Evolutionary conservation across 2,113 vertebrate genomes (phyloP).

Genomic region (Crotalus horridus): DNA sequence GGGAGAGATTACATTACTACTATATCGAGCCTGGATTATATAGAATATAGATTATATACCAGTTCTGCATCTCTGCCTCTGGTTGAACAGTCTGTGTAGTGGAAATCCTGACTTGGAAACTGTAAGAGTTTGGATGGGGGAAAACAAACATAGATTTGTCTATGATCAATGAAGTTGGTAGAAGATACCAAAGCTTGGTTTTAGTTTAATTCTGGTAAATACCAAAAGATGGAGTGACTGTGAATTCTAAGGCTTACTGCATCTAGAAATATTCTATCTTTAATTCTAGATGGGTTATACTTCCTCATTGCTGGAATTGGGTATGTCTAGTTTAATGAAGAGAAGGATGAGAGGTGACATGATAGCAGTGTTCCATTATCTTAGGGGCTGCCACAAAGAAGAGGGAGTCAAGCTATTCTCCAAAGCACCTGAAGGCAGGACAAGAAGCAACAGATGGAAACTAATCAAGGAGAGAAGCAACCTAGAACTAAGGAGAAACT

Average conservation of each 20-base stretch:
- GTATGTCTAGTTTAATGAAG: too few species aligned
- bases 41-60: background rate
- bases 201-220: background rate
- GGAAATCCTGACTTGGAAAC: background rate
- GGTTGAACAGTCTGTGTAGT: background rate
- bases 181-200: background rate
- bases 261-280: background rate
- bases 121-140: background rate
- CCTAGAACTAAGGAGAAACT: too few species aligned
- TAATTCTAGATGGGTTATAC: background rate
- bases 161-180: background rate
- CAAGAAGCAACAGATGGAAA: too few species aligned
- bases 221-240: background rate
- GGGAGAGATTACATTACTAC: background rate
- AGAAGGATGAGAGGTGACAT: too few species aligned
- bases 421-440: too few species aligned
- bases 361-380: too few species aligned
- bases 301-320: background rate
- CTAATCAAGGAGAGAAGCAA: too few species aligned
- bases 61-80: background rate
- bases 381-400: too few species aligned
- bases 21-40: background rate
- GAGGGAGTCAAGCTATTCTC: too few species aligned
- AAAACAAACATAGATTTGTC: background rate
- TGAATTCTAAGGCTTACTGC: background rate